These are phyloP conservation scores for Barnardius zonarius DNA, from an alignment of 2,113 vertebrate species.

Conservation along the genomic window DNA sequence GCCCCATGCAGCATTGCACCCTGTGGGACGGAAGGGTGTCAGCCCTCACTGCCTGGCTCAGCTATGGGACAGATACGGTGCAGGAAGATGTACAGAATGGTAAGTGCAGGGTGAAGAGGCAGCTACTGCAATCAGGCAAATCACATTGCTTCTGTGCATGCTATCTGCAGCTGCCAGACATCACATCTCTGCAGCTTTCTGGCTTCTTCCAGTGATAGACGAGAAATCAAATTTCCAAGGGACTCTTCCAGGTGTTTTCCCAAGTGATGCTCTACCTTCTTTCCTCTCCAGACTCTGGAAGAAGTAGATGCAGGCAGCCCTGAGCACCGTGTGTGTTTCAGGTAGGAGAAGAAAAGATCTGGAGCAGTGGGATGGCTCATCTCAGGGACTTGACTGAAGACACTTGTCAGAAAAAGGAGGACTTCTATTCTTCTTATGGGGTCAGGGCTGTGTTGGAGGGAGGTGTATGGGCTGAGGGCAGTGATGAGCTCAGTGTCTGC, in stretches of 20 bases:
- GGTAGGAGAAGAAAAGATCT: neutral
- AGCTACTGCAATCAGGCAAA: neutral
- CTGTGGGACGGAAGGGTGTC: neutral
- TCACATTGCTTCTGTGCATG: neutral
- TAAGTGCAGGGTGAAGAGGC: neutral
- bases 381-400: neutral
- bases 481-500: neutral
- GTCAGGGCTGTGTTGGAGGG: neutral
- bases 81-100: neutral
- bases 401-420: neutral
- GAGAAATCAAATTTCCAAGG: neutral
- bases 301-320: neutral
- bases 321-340: neutral
- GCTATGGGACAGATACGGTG: rapidly evolving
- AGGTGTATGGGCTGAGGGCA: neutral
- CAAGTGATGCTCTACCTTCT: neutral
- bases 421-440: neutral
- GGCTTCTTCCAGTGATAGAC: neutral
- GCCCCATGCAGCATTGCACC: neutral
- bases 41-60: neutral
- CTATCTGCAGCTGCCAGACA: neutral
- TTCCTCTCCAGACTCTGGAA: neutral
- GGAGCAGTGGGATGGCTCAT: neutral
- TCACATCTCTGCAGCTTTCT: neutral
- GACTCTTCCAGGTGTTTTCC: neutral